Base-by-base conservation (phyloP, 2,113 vertebrate species). In the Ptilonorhynchus violaceus region DNA sequence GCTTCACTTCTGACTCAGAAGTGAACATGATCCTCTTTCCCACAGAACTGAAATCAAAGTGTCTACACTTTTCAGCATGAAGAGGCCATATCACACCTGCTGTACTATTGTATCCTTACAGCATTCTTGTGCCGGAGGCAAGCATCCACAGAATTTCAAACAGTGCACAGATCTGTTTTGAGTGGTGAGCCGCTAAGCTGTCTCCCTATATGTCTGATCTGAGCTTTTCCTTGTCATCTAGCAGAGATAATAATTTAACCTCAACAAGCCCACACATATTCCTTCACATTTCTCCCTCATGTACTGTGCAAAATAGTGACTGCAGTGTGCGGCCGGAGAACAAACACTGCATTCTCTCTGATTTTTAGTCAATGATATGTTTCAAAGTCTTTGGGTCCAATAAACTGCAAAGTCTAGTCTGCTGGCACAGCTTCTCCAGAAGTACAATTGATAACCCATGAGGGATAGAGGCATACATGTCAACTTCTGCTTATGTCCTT, bases 31-130 rank as follows among this genome's bases (percentile, higher is more conserved):
- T 92, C 78, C 58, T 93, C 63, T 92, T 96, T 88, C 75, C 63
- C 75, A 88, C n/a, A 83, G 87, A 95, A 88, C 46, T 64, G 81
- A 88, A 94, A 93, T 89, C 21, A 47, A 91, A 80, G 55, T 33
- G 67, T 49, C 31, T 60, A 14, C 19, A 55, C 5, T 55, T 83
- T 47, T 47, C 59, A 16, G 16, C 33, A n/a, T 35, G 47, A 85
- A 67, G 33, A 74, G 42, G 31, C 37, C 33, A 6, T 24, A 68
- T 46, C 18, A 13, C 56, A 85, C 56, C 53, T 69, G 20, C 41
- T 69, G 68, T 68, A 68, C 70, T 62, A 28, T 41, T 76, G 59
- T 72, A 91, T 33, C 58, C 33, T 41, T 47, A 56, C 3, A 53
- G 58, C 20, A 4, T 77, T 75, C 49, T 66, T 69, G 16, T 53